Evolutionary conservation across 1,140 invertebrate species (phyloP).

Genomic region (Drosophila cardini): DNA sequence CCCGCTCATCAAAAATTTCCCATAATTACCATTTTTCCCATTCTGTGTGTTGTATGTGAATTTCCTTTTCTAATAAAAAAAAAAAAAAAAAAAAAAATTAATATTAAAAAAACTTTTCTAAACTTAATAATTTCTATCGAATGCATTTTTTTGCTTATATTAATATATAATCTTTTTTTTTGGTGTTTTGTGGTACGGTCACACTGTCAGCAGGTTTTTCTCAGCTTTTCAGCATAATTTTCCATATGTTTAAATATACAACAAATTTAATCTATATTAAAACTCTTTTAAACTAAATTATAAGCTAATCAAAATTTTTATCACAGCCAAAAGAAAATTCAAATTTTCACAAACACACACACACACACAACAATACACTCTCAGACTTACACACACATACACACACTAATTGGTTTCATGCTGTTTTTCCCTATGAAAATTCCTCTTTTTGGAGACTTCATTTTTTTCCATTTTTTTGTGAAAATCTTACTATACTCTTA

Average conservation of each 20-base stretch:
- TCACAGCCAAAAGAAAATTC: constrained; percentile 50
- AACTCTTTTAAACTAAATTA: constrained; percentile 59
- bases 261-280: constrained; percentile 42
- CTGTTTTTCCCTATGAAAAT: neutral
- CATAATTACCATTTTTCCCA: too few relatives aligned
- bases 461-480: constrained; percentile 1
- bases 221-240: neutral
- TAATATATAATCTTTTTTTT: constrained; percentile 13
- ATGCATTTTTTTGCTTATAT: constrained; percentile 4
- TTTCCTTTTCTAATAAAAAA: too few relatives aligned
- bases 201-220: neutral
- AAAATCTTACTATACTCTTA: constrained; percentile 12
- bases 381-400: constrained; percentile 12
- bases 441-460: constrained; percentile 1
- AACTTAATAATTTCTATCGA: too few relatives aligned
- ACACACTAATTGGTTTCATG: constrained; percentile 36
- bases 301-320: constrained; percentile 73
- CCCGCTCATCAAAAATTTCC: neutral
- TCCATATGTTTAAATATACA: constrained; percentile 14
- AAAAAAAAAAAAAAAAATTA: neutral
- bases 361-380: too few relatives aligned
- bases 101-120: neutral
- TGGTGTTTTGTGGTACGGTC: constrained; percentile 41
- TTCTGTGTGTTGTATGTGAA: neutral
- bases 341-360: constrained; percentile 11